Evolutionary conservation across 1,140 invertebrate genomes (phyloP).

Genomic region (Ganaspis sp.): DNA sequence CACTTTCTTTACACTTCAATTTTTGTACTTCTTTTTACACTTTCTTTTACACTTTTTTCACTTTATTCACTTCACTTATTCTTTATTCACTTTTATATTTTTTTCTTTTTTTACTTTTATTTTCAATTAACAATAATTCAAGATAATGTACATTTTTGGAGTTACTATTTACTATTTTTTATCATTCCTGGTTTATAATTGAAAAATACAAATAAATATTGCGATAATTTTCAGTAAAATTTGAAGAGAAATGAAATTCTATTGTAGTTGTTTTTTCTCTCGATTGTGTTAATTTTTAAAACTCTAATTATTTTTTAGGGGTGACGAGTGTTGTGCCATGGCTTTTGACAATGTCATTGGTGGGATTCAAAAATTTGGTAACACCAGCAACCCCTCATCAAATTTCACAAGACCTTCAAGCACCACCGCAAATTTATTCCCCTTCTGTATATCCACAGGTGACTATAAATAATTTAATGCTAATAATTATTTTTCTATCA

Average conservation of each 20-base stretch:
- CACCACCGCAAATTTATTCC: conserved; percentile 53
- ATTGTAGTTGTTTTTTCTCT: background rate
- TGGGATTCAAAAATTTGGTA: conserved; percentile 65
- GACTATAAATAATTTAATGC: conserved; percentile 1
- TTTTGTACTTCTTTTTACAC: too few relatives aligned
- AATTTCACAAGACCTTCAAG: conserved; percentile 65
- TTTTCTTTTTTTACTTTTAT: too few relatives aligned
- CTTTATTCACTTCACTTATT: too few relatives aligned
- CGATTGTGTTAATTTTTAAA: background rate
- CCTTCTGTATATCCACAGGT: conserved; percentile 4
- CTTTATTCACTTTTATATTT: too few relatives aligned
- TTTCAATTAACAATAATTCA: too few relatives aligned
- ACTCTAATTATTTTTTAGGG: conserved; percentile 51
- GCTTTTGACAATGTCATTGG: conserved; percentile 71
- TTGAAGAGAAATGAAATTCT: background rate
- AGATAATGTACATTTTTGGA: too few relatives aligned
- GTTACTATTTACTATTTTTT: too few relatives aligned
- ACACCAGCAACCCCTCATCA: conserved; percentile 52
- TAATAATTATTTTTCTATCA: too few relatives aligned
- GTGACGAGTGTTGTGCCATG: conserved; percentile 68
- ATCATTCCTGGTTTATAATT: too few relatives aligned
- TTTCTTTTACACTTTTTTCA: too few relatives aligned
- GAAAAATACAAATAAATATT: too few relatives aligned
- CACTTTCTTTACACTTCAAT: too few relatives aligned
- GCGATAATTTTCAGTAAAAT: background rate